Evolutionary conservation across 2,113 vertebrate genomes (phyloP), one percentile per base, ranked within the genome.

Genomic region (Notarius quadriscutis): DNA sequence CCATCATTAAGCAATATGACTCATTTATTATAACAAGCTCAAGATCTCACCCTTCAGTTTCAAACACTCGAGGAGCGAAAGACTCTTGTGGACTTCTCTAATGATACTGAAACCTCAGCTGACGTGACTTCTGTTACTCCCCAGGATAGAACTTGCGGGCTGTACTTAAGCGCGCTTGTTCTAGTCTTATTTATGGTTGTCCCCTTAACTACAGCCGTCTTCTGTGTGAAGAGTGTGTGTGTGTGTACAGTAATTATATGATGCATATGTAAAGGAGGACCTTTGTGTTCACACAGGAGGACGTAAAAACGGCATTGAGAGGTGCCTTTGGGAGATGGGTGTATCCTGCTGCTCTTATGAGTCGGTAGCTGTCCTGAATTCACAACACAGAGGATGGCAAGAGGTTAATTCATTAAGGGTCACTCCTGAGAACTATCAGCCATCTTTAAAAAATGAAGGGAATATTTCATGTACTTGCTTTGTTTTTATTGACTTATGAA

Each of bases 401-500:
- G 65, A 57, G 83, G 67, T 71, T 30, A 22, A 81, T 60, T 81
- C 79, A 34, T 60, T 81, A 81, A 10, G 30, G 67, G 27, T 51
- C 50, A 57, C 41, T 86, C 63, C 27, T 30, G 82, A 25, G 71
- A 88, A 58, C 71, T 77, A 18, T 65, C n/a, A 77, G 72, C 72
- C 74, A 79, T 90, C 85, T 90, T 97, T 94, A 95, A 96, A 97
- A 5, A 10, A 22, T 95, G 95, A 96, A 96, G 89, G 96, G 95
- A 92, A 93, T 93, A 89, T 74, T 91, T 86, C 88, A 90, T 90
- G 91, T 91, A 69, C 83, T 74, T 78, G 50, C 79, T 85, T 58
- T 96, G 93, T 96, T 93, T 90, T 72, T 91, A 86, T 88, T 90
- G 92, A 91, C 87, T 92, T 90, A 84, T 88, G 83, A 90, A 94